phyloP scores from a whole-genome alignment of 2,888 invertebrate genomes.

The Dendrolimus houi region DNA sequence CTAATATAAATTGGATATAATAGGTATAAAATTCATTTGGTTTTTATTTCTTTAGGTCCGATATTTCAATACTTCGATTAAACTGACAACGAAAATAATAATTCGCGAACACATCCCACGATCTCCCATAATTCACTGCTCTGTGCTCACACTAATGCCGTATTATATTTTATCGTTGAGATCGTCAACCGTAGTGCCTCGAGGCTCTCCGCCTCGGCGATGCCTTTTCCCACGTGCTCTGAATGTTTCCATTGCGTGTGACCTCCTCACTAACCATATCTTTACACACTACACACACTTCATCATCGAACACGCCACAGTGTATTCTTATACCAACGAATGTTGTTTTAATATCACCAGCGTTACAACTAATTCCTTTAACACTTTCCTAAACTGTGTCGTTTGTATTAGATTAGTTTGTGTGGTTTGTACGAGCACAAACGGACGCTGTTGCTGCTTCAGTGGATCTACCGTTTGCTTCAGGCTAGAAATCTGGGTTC shows the following conservation, averaged over 20 bases:
- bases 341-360: conserved; percentile 22
- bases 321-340: conserved; percentile 14
- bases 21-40: neutral
- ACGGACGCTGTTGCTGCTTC: conserved; percentile 58
- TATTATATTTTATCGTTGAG: conserved; percentile 64
- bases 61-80: neutral
- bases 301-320: conserved; percentile 31
- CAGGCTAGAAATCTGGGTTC: conserved; percentile 56
- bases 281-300: conserved; percentile 36
- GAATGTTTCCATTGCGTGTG: conserved; percentile 74
- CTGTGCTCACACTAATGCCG: conserved; percentile 58
- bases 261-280: conserved; percentile 52
- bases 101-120: conserved; percentile 17
- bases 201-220: conserved; percentile 57
- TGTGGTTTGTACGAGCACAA: conserved; percentile 33
- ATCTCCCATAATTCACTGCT: conserved; percentile 43
- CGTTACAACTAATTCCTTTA: conserved; percentile 17
- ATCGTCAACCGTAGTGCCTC: conserved; percentile 70
- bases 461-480: conserved; percentile 71
- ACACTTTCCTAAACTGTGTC: conserved; percentile 37
- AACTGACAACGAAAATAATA: conserved; percentile 9
- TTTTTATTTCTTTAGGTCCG: neutral
- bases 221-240: conserved; percentile 68
- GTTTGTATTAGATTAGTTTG: conserved; percentile 22
- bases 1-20: neutral